These are phyloP conservation scores for Brevimyrus niger DNA, from an alignment of 2,113 vertebrate species.

Conservation along the genomic window DNA sequence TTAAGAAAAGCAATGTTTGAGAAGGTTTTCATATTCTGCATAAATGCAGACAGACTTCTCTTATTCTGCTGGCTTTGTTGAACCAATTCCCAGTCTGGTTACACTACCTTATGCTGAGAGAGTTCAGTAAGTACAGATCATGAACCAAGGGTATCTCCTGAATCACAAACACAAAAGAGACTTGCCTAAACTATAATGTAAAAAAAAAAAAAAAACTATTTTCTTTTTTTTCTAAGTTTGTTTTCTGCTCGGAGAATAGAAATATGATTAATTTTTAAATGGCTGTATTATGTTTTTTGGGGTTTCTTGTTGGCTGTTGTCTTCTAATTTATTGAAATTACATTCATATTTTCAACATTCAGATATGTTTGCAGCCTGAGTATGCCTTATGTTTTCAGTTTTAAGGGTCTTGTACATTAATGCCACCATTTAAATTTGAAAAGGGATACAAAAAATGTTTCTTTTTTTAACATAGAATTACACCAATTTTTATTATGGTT, in stretches of 20 bases:
- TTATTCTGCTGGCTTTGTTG: not conserved
- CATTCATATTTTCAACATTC: not conserved
- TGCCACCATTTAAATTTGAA: conserved; percentile 72
- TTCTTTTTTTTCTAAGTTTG: not conserved
- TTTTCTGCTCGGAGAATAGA: not conserved
- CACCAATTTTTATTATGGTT: conserved; percentile 60
- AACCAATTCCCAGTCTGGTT: not conserved
- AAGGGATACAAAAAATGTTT: conserved; percentile 39
- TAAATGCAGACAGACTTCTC: not conserved
- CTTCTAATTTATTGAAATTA: not conserved
- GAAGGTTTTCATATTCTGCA: not conserved
- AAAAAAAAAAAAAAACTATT: not conserved
- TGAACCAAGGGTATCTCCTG: not conserved
- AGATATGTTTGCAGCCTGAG: conserved; percentile 39
- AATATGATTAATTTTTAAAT: not conserved
- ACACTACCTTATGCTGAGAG: not conserved
- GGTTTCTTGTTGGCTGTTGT: not conserved
- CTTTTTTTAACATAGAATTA: conserved; percentile 57
- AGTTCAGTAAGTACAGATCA: not conserved
- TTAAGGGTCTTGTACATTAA: conserved; percentile 61
- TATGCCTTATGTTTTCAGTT: conserved; percentile 63
- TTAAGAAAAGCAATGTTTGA: not conserved
- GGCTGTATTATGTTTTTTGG: not conserved
- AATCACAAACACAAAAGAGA: not conserved
- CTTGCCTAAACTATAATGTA: not conserved